Conservation (phyloP, 2,888 invertebrate species). For the Acleris sparsana region DNA sequence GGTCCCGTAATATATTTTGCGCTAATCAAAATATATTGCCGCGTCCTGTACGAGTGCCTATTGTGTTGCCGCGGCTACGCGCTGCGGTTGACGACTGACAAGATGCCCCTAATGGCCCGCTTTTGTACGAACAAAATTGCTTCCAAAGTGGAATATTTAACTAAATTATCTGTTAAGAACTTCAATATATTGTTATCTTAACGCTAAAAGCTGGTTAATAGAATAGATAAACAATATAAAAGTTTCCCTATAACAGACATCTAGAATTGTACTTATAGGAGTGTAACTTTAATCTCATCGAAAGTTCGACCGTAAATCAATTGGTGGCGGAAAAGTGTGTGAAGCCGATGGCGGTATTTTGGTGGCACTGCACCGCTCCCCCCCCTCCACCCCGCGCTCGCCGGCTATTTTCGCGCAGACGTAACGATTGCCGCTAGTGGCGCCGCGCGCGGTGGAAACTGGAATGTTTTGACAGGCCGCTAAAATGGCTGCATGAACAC, state of each 20-base stretch:
- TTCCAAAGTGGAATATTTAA: conserved; percentile 33
- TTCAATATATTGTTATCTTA: conserved; percentile 14
- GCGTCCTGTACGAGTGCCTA: conserved; percentile 49
- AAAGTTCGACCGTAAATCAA: conserved; percentile 78
- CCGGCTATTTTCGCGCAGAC: conserved; percentile 73
- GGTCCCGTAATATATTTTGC: conserved; percentile 58
- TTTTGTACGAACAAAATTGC: conserved; percentile 33
- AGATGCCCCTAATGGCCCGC: conserved; percentile 30
- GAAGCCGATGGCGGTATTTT: conserved; percentile 47
- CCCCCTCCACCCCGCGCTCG: conserved; percentile 45
- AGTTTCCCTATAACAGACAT: conserved; percentile 27
- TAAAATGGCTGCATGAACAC: conserved; percentile 82
- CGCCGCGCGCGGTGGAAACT: conserved; percentile 66
- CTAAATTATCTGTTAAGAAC: conserved; percentile 27
- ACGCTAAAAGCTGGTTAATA: conserved; percentile 3
- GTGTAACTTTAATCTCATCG: conserved; percentile 74
- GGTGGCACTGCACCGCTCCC: conserved; percentile 42
- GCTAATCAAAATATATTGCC: conserved; percentile 69
- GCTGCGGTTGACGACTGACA: conserved; percentile 32
- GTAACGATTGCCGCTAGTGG: conserved; percentile 65
- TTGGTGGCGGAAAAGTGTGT: conserved; percentile 61
- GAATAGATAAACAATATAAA: conserved; percentile 24
- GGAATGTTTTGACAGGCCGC: conserved; percentile 72
- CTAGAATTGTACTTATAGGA: conserved; percentile 44
- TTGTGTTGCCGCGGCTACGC: conserved; percentile 44